Evolutionary conservation across 2,888 invertebrate species (phyloP), one percentile per base, ranked within the genome.

Genomic region (Gasteruption jaculator): DNA sequence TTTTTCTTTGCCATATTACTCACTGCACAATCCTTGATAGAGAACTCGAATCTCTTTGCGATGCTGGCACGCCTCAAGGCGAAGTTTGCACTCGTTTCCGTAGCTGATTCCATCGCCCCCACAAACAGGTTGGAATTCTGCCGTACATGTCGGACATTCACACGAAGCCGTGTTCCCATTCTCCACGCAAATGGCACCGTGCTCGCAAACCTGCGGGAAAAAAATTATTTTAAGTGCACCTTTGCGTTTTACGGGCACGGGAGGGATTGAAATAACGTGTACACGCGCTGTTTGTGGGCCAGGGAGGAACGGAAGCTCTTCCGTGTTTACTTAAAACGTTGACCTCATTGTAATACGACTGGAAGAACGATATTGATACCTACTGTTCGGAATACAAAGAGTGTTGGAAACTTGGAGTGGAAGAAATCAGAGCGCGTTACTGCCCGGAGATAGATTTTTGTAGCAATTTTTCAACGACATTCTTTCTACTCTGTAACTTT

Each of bases 1-100:
- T 7, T 26, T 8, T 14, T 26, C 8, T 4, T 26, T 4, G 26
- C 5, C 16, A 12, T 12, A 5, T 18, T 55, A 83, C 87, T 85
- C 74, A 88, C 91, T 88, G 76, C 91, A 92, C 46, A 86, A 82
- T 54, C 91, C 91, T 54, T 82, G 78, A 72, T 91, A 89, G 20
- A 85, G 78, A 40, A 90, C 82, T 50, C 77, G 78, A 54, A 91
- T 85, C 64, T 83, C 80, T 15, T 83, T 77, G 37, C 82, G 78
- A 58, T 83, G 82, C 46, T 83, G 79, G 71, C 91, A 91, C 11
- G 86, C 83, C 66, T 89, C 86, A 42, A 84, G 76, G 63, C 84
- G 81, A 55, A 91, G 79, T 71, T 86, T 85, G 74, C 90, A 91
- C 58, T 85, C 81, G 75, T 90, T 90, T 50, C 84, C 84, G 76